phyloP scores from a whole-genome alignment of 1,140 invertebrate genomes.

The Gonatopus flavifemur region DNA sequence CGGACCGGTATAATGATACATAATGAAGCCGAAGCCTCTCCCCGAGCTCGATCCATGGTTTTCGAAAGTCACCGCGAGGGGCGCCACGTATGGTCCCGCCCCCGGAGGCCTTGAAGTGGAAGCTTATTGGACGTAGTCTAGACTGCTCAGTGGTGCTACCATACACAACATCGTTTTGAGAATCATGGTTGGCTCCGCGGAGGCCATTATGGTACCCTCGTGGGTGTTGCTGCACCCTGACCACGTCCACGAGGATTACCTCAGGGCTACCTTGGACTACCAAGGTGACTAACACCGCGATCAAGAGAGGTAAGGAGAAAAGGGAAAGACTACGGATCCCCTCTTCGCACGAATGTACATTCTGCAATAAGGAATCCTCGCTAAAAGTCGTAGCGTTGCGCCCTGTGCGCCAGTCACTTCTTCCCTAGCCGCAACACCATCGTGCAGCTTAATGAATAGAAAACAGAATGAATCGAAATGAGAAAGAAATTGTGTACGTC shows the following conservation, averaged over 20 bases:
- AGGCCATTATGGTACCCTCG: slow-evolving; percentile 54
- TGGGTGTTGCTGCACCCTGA: slow-evolving; percentile 19
- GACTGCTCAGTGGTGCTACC: slow-evolving; percentile 6
- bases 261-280: slow-evolving; percentile 21
- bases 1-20: slow-evolving; percentile 61
- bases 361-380: no score
- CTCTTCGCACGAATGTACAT: no score
- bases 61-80: slow-evolving; percentile 33
- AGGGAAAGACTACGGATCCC: no score
- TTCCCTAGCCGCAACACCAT: no score
- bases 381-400: no score
- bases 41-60: slow-evolving; percentile 43
- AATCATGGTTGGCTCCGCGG: slow-evolving; percentile 37
- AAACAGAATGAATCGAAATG: no score
- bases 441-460: no score
- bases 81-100: slow-evolving; percentile 36
- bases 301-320: slow-evolving; percentile 6
- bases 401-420: no score
- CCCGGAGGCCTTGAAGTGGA: slow-evolving; percentile 14
- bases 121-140: slow-evolving; percentile 30
- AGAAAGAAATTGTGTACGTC: no score
- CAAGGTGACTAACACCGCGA: slow-evolving; percentile 11
- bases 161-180: slow-evolving; percentile 19
- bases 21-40: slow-evolving; percentile 59
- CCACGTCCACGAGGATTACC: slow-evolving; percentile 22